Evolutionary conservation across 2,888 invertebrate genomes (phyloP), one percentile per base, ranked within the genome.

Genomic region (Heliconius charithonia): DNA sequence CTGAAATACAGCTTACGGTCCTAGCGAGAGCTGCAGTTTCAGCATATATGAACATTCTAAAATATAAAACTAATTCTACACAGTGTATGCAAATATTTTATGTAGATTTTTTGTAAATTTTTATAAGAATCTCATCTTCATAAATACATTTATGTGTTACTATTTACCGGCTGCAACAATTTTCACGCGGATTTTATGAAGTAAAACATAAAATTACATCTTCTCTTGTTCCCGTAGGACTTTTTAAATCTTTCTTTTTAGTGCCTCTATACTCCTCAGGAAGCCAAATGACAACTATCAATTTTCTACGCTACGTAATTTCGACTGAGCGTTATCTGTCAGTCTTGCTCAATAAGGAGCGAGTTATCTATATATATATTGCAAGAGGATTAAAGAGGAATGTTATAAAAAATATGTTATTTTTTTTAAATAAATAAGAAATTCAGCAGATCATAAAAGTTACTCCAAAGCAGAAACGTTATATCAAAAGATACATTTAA

Each of bases 1-100:
- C 41, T 69, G 25, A 69, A 69, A 69, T 69, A 69, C 41, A 41
- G 67, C 67, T 69, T 12, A 67, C 37, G 13, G 41, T 69, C 25
- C 16, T 45, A 41, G 69, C 41, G 41, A 45, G 67, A 66, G 37
- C 67, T 69, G 69, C 41, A 69, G 37, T 12, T 13, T 67, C 41
- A 41, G 2, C 66, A 66, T 66, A 22, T 9, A 66, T 45, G 45
- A 1, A 66, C 41, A 25, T 12, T 25, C 69, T 41, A 69, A 69
- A 69, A 41, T 25, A 45, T 69, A 41, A 69, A 41, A 29, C 29
- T 29, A 32, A 66, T 32, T 29, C 19, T 66, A 66, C 19, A 66
- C 29, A 66, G 65, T 22, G 29, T 66, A 66, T 22, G 32, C 29
- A 22, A 29, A 29, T 19, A 29, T 22, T n/a, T 7, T 59, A 51